Base-by-base conservation (phyloP, 2,888 invertebrate species). In the Drosophila koepferae region DNA sequence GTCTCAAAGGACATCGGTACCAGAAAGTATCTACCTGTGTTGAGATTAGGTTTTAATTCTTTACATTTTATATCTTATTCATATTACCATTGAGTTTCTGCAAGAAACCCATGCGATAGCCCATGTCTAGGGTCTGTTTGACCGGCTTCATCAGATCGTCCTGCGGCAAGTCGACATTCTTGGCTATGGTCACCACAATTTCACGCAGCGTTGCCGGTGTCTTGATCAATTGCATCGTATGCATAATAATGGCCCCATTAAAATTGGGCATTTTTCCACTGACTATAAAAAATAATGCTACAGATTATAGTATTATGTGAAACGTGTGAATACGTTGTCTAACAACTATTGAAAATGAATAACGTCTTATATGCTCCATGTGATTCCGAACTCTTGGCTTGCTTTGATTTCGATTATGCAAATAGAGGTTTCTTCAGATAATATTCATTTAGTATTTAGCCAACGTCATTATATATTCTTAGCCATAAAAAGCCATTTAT, bases 241-340 rank as follows among this genome's bases (percentile, higher is more conserved):
- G 89, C 72, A 89, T 49, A 3, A 89, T 18, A n/a, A 85, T 87
- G 20, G 85, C 85, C 4, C 85, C 85, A 56, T 85, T 85, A 49
- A 77, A 77, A 43, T 85, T 85, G 0, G 85, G 85, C 85, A 85
- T 84, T 41, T 69, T 41, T 41, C 16, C 14, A 40, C 28, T 41
- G 40, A 31, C 51, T 63, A n/a, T 7, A 20, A 16, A 43, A 43
- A 28, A 18, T 54, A 43, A 18, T 7, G 2, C 6, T 12, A 9
- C 18, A 16, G 28, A 14, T 34, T 38, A 31, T 31, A 38, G 41
- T 55, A 34, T 40, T 38, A 49, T 70, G 34, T 51, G 51, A 51
- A 36, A 46, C 23, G 23, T 20, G 14, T 31, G 51, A 51, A 51
- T 36, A 36, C 34, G 41, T 55, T 53, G 23, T 66, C 12, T 49